Conservation (phyloP, 2,888 invertebrate genomes). For the Eupithecia tripunctaria region DNA sequence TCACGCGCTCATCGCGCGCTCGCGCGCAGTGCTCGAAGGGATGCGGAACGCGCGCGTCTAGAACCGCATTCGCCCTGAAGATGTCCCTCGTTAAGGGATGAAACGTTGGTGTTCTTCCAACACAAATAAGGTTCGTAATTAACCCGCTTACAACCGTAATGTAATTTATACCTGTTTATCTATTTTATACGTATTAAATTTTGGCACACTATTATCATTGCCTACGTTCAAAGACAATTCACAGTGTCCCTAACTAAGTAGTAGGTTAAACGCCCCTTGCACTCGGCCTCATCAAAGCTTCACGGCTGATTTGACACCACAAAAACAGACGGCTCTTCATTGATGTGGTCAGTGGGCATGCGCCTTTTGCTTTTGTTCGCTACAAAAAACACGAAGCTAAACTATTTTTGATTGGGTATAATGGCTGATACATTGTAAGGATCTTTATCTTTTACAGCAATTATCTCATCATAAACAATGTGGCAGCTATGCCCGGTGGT, state of each 20-base stretch:
- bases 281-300: constrained; percentile 59
- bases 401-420: constrained; percentile 17
- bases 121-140: too few relatives aligned
- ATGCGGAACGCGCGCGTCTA: too few relatives aligned
- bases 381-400: constrained; percentile 41
- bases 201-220: constrained; percentile 4
- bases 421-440: constrained; percentile 34
- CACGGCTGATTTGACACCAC: constrained; percentile 66
- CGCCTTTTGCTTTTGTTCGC: constrained; percentile 15
- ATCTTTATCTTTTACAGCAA: neutral
- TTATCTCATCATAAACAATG: constrained; percentile 14
- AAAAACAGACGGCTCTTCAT: constrained; percentile 55
- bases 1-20: too few relatives aligned
- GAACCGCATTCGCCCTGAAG: too few relatives aligned
- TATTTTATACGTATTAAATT: neutral
- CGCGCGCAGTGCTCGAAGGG: too few relatives aligned
- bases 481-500: constrained; percentile 1
- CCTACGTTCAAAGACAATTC: constrained; percentile 5
- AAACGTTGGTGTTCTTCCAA: too few relatives aligned
- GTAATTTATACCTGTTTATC: neutral
- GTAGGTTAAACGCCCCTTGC: constrained; percentile 43
- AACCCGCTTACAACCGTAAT: too few relatives aligned
- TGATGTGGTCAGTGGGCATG: constrained; percentile 51
- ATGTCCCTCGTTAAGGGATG: too few relatives aligned
- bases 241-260: constrained; percentile 14